Base-by-base conservation (phyloP, 2,888 invertebrate species). In the Microctonus brassicae region DNA sequence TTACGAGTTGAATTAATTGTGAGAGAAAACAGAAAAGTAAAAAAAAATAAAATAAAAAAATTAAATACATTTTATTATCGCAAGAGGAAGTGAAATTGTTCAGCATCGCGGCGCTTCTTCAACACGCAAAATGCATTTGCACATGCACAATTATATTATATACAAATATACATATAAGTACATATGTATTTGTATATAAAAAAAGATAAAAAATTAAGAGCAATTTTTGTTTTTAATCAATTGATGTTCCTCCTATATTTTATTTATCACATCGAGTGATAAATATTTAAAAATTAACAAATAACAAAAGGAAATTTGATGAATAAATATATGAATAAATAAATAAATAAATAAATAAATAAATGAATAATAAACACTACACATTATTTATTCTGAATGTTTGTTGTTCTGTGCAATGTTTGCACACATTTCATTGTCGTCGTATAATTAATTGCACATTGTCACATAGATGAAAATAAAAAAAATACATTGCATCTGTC, bases 11-110 rank as follows among this genome's bases (percentile, higher is more conserved):
- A n/a, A n/a, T n/a, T n/a, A n/a, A n/a, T n/a, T n/a, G n/a, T n/a
- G n/a, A n/a, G n/a, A n/a, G n/a, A n/a, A n/a, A n/a, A n/a, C n/a
- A n/a, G n/a, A n/a, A n/a, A n/a, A 29, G 7, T 5, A 29, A 29
- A 29, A 29, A 29, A 29, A 29, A 29, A 29, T 29, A 29, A 29
- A 29, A 29, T 29, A 29, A 29, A 5, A 29, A 29, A 29, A 29
- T 29, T 5, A 64, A 26, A 64, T 24, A 20, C 33, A 20, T n/a
- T 33, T 52, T 20, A 29, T 47, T 64, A 52, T 29, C 13, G 22
- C 13, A 29, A 62, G 22, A 64, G 64, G 33, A 64, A 64, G 64
- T 64, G 52, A 64, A 64, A 64, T 52, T 64, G 42, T 52, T 47
- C 29, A 64, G 29, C 42, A 64, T 47, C 52, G 64, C 29, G 24